phyloP scores from a whole-genome alignment of 2,113 vertebrate species.

The Rhea pennata region DNA sequence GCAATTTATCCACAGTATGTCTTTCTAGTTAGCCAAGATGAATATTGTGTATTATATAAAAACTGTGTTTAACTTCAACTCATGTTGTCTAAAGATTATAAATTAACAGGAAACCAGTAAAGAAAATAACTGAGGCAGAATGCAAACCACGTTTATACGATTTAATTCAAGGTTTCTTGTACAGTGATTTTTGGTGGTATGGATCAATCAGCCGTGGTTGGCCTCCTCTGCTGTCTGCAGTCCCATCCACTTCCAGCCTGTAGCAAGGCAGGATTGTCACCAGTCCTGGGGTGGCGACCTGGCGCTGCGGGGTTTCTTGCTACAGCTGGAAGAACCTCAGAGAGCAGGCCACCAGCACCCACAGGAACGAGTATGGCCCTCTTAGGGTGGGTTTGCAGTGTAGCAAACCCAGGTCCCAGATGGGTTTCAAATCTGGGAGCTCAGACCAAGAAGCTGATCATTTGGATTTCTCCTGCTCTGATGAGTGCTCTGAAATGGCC shows the following conservation, averaged over 20 bases:
- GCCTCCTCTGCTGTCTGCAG: not conserved
- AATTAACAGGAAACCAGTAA: not conserved
- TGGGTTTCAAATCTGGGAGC: not conserved
- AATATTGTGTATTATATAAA: not conserved
- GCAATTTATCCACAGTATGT: not conserved
- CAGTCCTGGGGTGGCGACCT: not conserved
- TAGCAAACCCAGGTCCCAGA: not conserved
- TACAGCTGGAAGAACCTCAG: fast-evolving
- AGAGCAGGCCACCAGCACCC: not conserved
- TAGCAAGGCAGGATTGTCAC: not conserved
- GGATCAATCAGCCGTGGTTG: not conserved
- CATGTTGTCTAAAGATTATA: not conserved
- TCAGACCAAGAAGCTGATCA: not conserved
- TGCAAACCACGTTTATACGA: not conserved
- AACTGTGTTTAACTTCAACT: not conserved
- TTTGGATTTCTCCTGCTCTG: not conserved
- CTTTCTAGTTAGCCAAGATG: not conserved
- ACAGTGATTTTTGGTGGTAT: not conserved
- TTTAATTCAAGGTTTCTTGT: not conserved
- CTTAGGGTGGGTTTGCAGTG: not conserved
- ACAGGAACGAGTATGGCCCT: not conserved
- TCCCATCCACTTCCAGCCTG: not conserved
- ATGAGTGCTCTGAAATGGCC: not conserved
- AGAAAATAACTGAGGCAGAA: not conserved
- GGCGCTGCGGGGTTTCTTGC: not conserved